These are phyloP conservation scores for Colossoma macropomum DNA, from an alignment of 2,113 vertebrate genomes.

Conservation along the genomic window DNA sequence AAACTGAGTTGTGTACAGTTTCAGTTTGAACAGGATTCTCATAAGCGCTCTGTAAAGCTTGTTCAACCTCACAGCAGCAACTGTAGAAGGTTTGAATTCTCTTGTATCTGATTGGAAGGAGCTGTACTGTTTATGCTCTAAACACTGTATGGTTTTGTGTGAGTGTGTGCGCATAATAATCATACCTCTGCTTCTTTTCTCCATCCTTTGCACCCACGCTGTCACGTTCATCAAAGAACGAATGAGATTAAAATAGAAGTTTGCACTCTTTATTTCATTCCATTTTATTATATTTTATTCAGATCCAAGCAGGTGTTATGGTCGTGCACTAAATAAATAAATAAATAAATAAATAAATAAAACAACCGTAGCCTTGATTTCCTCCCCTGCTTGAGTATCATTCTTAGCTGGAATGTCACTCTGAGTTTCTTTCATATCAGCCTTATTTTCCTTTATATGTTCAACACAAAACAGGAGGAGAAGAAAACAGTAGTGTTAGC, in stretches of 20 bases:
- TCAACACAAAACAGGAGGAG: neutral
- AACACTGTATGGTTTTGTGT: neutral
- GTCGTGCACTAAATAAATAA: neutral
- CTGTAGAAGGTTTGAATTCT: too few species aligned
- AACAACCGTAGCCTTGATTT: slow-evolving; percentile 44
- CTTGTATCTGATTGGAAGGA: too few species aligned
- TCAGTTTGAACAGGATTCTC: too few species aligned
- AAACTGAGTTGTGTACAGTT: too few species aligned
- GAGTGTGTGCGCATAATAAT: neutral
- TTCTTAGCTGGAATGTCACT: slow-evolving; percentile 47
- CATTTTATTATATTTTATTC: neutral
- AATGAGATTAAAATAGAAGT: slow-evolving; percentile 23
- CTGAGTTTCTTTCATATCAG: slow-evolving; percentile 31
- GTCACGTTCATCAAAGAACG: slow-evolving; percentile 4
- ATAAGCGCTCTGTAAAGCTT: too few species aligned
- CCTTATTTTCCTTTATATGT: slow-evolving; percentile 26
- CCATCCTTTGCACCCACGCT: neutral
- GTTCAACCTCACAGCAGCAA: too few species aligned
- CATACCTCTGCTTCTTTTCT: neutral
- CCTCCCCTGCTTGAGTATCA: slow-evolving; percentile 44
- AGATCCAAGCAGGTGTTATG: neutral
- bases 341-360: neutral
- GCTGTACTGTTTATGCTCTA: too few species aligned
- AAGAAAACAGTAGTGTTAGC: neutral
- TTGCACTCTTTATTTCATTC: neutral